Percentiles rank a stretch among this genome's conserved stretches.
phyloP scores from a whole-genome alignment of 2,888 invertebrate genomes.

The Tetragonula carbonaria region DNA sequence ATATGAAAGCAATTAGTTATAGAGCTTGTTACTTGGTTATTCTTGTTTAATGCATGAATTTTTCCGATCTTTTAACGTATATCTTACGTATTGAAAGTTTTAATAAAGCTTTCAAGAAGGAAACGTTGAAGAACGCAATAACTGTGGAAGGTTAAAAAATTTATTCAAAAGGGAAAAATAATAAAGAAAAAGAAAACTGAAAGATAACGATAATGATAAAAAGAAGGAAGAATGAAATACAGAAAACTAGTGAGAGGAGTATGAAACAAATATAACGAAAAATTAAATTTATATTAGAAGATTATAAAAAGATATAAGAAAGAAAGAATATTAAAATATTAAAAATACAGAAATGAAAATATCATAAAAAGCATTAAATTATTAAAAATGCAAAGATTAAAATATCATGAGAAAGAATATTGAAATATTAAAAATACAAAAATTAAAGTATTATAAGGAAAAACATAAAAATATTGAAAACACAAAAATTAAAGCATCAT shows the following conservation, averaged over 20 bases:
- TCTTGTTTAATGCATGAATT: conserved; percentile 43
- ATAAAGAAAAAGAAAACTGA: not conserved
- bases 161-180: too few species aligned
- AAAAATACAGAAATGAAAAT: not conserved
- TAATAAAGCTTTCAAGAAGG: not conserved
- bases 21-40: conserved; percentile 16
- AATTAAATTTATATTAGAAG: too few species aligned
- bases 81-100: conserved; percentile 13
- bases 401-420: not conserved
- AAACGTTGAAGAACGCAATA: not conserved
- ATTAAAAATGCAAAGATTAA: not conserved
- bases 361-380: not conserved
- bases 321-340: not conserved
- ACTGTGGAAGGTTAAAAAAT: not conserved
- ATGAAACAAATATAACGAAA: not conserved
- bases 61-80: conserved; percentile 22
- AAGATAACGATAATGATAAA: not conserved
- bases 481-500: not conserved
- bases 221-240: not conserved
- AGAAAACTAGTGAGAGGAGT: not conserved
- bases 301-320: not conserved
- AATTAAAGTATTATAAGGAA: not conserved
- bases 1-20: conserved; percentile 35
- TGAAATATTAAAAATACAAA: not conserved
- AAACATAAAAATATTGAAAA: not conserved